Evolutionary conservation across 2,797 vertebrate species (phyloP), one percentile per base, ranked within the genome.

Genomic region (Siniperca undulata): DNA sequence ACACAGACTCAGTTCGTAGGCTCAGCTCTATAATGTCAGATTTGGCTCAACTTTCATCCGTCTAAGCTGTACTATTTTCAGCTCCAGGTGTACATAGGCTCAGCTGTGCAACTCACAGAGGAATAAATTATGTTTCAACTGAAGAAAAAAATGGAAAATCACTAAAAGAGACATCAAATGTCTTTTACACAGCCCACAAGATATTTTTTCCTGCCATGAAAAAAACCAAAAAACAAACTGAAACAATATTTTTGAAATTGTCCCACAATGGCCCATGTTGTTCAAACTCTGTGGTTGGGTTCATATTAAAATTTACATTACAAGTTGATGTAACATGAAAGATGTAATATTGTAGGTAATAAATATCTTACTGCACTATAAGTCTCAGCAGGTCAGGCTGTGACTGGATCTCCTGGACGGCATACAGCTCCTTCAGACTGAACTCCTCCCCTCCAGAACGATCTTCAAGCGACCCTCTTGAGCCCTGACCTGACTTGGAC

Each of bases 391-490:
- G 77, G 46, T 94, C 88, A 2, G 95, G 92, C 91, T 99, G 97
- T n/a, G 97, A 96, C 90, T 99, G 98, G 89, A 99, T 99, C 94
- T 99, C 98, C 88, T 98, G 98, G 86, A 99, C 93, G 81, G 97
- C 98, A 27, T 99, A 99, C 74, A 99, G 96, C 81, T 99, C 98
- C 94, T 98, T 99, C 77, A 99, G 96, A 53, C 97, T 99, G 92
- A 99, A 99, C 85, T 99, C 98, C 91, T 99, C 96, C 20, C 92
- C 91, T 64, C 81, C 89, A 2, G 79, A 80, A 1, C 69, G 65
- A 50, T 88, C 89, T 36, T 92, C 92, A 7, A 12, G 52, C 0
- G 83, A 40, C 36, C 86, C 90, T 10, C 96, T 82, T 0, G 95
- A 88, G 48, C 95, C 95, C 42, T 89, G 87, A 67, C 80, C 84